Conservation (phyloP, 2,113 vertebrate genomes). For the Bubalus kerabau region DNA sequence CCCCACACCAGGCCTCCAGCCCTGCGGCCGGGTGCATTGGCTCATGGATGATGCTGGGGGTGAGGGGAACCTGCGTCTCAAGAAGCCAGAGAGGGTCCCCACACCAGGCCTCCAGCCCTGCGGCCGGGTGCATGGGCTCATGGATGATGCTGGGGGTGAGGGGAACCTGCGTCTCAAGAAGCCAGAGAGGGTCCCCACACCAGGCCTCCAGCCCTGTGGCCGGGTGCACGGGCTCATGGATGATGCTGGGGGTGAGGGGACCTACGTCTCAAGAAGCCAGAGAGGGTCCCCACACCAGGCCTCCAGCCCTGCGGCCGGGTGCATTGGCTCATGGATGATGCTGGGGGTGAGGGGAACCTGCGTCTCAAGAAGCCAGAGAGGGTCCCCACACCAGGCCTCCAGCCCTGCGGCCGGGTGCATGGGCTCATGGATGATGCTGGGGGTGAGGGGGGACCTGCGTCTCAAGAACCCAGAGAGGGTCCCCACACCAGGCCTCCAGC, state of each 20-base stretch:
- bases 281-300: background rate
- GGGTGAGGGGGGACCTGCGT: background rate
- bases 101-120: fast-evolving
- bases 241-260: fast-evolving
- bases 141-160: fast-evolving
- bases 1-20: fast-evolving
- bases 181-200: background rate
- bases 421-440: background rate
- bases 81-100: background rate
- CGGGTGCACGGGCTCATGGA: background rate
- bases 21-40: background rate
- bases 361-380: background rate
- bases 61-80: background rate
- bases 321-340: background rate
- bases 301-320: background rate
- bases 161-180: background rate
- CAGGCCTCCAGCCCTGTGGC: fast-evolving
- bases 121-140: background rate
- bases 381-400: background rate
- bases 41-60: background rate
- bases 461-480: background rate
- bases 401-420: fast-evolving
- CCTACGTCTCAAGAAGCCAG: background rate
- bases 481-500: fast-evolving
- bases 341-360: fast-evolving